These are phyloP conservation scores for Rhadinocentrus ornatus DNA, from an alignment of 2,797 vertebrate genomes.

Conservation along the genomic window DNA sequence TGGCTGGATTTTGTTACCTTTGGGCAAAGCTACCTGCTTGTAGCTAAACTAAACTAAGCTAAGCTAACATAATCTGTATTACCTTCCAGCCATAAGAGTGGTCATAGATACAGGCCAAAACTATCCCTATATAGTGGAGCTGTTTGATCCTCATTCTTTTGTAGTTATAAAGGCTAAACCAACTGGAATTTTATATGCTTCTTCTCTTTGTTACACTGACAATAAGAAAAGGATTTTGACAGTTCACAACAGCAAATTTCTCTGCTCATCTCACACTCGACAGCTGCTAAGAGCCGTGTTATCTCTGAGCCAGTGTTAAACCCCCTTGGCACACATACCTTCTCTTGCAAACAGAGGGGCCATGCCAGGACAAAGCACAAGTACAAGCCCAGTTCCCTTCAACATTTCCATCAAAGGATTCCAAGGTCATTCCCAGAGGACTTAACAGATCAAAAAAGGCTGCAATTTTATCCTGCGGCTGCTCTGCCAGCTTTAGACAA, in stretches of 20 bases:
- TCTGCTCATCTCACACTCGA: slow-evolving; percentile 71
- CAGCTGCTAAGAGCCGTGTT: slow-evolving; percentile 72
- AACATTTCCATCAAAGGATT: slow-evolving; percentile 66
- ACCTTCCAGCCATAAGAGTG: not conserved
- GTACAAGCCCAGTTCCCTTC: slow-evolving; percentile 27
- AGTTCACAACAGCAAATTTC: slow-evolving; percentile 46
- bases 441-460: slow-evolving; percentile 61
- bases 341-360: slow-evolving; percentile 37
- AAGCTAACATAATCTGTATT: not conserved
- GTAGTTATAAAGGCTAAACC: not conserved
- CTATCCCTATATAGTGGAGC: not conserved
- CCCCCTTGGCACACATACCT: slow-evolving; percentile 53
- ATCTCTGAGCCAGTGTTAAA: slow-evolving; percentile 68
- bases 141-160: slow-evolving; percentile 1
- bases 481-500: slow-evolving; percentile 38
- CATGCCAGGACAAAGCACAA: slow-evolving; percentile 56
- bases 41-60: not conserved
- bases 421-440: slow-evolving; percentile 68
- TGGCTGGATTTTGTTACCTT: not conserved
- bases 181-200: slow-evolving; percentile 10
- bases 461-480: slow-evolving; percentile 38
- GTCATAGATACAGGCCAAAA: not conserved
- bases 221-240: slow-evolving; percentile 59
- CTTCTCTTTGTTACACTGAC: slow-evolving; percentile 11
- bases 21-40: not conserved